phyloP scores from a whole-genome alignment of 2,113 vertebrate species.

The Alectura lathami region DNA sequence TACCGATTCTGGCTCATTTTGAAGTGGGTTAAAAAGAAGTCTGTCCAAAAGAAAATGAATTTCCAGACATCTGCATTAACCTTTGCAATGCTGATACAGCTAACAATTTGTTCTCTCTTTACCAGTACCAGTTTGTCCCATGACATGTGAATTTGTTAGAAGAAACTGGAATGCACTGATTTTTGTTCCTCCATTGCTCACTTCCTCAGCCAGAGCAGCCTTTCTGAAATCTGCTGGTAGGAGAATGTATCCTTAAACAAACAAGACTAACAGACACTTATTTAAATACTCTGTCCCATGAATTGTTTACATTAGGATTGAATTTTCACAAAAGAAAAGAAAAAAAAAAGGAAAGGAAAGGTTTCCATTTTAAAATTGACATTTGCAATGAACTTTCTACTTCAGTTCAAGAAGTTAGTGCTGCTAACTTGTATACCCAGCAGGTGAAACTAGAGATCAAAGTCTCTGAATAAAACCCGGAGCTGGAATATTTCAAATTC shows the following conservation, averaged over 20 bases:
- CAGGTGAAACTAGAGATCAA: neutral
- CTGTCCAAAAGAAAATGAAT: neutral
- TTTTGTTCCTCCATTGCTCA: neutral
- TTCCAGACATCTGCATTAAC: neutral
- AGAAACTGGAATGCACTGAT: neutral
- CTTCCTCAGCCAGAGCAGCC: neutral
- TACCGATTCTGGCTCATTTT: neutral
- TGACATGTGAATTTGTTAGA: neutral
- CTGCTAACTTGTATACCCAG: neutral
- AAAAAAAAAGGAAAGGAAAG: too few relatives aligned
- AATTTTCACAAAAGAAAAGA: neutral
- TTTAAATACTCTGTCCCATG: neutral
- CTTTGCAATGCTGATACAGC: neutral
- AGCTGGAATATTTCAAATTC: neutral
- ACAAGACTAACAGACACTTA: neutral
- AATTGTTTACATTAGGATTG: neutral
- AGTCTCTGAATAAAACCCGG: neutral
- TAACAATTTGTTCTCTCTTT: neutral
- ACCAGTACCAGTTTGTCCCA: neutral
- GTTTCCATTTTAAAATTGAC: neutral
- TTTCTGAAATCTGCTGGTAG: neutral
- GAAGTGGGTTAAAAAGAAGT: neutral
- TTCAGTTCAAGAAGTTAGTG: neutral
- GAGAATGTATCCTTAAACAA: neutral
- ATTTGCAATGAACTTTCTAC: neutral